Percentiles rank a stretch among this genome's conserved stretches.
phyloP scores from a whole-genome alignment of 1,140 invertebrate species.

The Notospermus geniculatus region DNA sequence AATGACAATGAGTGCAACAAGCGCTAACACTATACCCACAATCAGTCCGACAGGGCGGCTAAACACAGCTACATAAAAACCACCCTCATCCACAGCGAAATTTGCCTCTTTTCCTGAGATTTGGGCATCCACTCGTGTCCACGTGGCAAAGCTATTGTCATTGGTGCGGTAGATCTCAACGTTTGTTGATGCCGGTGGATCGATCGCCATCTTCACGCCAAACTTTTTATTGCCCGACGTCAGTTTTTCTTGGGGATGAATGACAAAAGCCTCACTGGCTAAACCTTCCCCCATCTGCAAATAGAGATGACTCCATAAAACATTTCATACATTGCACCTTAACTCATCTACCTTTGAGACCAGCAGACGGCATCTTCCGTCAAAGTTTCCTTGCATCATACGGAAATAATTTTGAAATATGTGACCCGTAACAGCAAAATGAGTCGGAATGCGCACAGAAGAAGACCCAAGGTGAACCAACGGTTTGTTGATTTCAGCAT shows the following conservation, averaged over 20 bases:
- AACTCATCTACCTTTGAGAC: too few species aligned
- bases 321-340: too few species aligned
- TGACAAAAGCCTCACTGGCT: constrained; percentile 42
- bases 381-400: too few species aligned
- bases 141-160: constrained; percentile 31
- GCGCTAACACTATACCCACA: constrained; percentile 32
- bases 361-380: too few species aligned
- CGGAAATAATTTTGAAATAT: too few species aligned
- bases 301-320: too few species aligned
- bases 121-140: constrained; percentile 34
- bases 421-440: too few species aligned
- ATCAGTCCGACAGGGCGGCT: constrained; percentile 31
- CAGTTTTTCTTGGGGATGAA: constrained; percentile 34
- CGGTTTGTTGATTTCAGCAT: too few species aligned
- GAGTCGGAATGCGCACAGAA: too few species aligned
- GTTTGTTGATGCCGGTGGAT: constrained; percentile 19
- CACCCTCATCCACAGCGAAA: constrained; percentile 36
- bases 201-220: constrained; percentile 28
- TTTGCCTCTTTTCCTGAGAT: constrained; percentile 30
- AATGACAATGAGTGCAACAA: constrained; percentile 31
- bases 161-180: constrained; percentile 36
- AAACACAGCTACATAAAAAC: constrained; percentile 39
- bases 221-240: constrained; percentile 26
- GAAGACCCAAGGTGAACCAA: too few species aligned
- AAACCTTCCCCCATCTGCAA: constrained; percentile 44